Conservation (phyloP, 1,140 invertebrate genomes). For the Bacillus rossius region DNA sequence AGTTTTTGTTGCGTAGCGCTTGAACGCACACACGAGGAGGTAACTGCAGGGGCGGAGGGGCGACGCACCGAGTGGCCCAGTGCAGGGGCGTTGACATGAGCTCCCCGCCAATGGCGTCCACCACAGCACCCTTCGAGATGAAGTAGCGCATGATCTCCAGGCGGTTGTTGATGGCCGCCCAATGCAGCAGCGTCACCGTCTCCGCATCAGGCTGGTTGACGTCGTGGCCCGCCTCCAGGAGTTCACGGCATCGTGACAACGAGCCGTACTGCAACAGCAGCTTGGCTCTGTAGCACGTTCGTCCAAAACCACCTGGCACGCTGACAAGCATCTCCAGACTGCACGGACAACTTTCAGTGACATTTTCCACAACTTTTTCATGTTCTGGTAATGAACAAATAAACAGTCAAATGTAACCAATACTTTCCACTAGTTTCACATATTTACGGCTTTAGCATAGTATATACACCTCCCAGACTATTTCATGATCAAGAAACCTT, state of each 20-base stretch:
- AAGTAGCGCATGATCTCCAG: conserved; percentile 88
- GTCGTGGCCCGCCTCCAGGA: conserved; percentile 84
- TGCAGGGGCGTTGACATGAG: conserved; percentile 93
- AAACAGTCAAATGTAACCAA: background rate
- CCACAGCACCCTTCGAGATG: conserved; percentile 77
- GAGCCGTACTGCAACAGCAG: conserved; percentile 67
- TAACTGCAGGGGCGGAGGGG: too few species aligned
- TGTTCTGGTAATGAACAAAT: background rate
- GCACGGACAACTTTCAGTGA: background rate
- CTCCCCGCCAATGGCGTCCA: conserved; percentile 95
- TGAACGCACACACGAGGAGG: too few species aligned
- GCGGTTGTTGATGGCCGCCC: conserved; percentile 98
- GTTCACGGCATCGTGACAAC: conserved; percentile 71
- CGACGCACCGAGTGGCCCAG: conserved; percentile 84
- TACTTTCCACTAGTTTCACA: too few species aligned
- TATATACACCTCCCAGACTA: too few species aligned
- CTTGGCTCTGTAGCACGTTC: too few species aligned
- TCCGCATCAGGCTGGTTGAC: conserved; percentile 86
- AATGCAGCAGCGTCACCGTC: conserved; percentile 95
- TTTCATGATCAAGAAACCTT: too few species aligned
- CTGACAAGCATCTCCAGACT: background rate
- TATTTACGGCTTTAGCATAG: too few species aligned
- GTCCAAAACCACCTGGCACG: background rate
- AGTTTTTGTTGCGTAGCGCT: too few species aligned
- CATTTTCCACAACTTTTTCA: too few species aligned